Percentiles rank a stretch among this genome's conserved stretches.
Evolutionary conservation across 2,797 vertebrate species (phyloP).

Genomic region (Hoplostethus atlanticus): DNA sequence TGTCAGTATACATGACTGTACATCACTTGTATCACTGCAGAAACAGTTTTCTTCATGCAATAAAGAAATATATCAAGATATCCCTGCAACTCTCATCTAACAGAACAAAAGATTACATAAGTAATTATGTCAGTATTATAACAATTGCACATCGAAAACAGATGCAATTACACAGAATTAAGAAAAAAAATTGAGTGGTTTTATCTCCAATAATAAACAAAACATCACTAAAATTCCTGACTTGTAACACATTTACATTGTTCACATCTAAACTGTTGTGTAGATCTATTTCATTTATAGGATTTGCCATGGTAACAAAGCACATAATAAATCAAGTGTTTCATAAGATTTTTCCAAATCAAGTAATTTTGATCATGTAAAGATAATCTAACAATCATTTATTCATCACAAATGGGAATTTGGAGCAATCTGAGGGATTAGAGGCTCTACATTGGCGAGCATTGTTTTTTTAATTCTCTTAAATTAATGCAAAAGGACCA

Average conservation of each 20-base stretch:
- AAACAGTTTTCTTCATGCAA: conserved; percentile 89
- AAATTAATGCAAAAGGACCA: conserved; percentile 20
- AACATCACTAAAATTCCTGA: conserved; percentile 42
- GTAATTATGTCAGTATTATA: conserved; percentile 64
- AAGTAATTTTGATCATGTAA: conserved; percentile 31
- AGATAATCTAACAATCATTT: conserved; percentile 7
- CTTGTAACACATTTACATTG: conserved; percentile 50
- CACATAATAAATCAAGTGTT: conserved; percentile 13
- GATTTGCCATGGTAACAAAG: conserved; percentile 35
- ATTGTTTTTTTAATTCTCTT: conserved; percentile 9
- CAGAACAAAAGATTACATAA: conserved; percentile 72
- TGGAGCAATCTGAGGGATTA: conserved; percentile 11
- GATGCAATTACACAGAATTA: conserved; percentile 70
- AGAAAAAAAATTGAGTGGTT: conserved; percentile 36
- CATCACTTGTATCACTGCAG: conserved; percentile 87
- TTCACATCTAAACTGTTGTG: conserved; percentile 39
- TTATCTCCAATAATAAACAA: conserved; percentile 48
- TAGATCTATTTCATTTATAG: conserved; percentile 23
- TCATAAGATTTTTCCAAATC: background rate
- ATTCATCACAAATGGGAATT: background rate
- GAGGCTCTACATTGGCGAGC: background rate
- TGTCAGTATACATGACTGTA: conserved; percentile 87
- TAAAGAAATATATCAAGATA: conserved; percentile 86
- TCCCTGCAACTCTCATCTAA: conserved; percentile 83
- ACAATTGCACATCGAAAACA: conserved; percentile 73